These are phyloP conservation scores for Chymomyza costata DNA, from an alignment of 1,140 invertebrate species.

Conservation along the genomic window DNA sequence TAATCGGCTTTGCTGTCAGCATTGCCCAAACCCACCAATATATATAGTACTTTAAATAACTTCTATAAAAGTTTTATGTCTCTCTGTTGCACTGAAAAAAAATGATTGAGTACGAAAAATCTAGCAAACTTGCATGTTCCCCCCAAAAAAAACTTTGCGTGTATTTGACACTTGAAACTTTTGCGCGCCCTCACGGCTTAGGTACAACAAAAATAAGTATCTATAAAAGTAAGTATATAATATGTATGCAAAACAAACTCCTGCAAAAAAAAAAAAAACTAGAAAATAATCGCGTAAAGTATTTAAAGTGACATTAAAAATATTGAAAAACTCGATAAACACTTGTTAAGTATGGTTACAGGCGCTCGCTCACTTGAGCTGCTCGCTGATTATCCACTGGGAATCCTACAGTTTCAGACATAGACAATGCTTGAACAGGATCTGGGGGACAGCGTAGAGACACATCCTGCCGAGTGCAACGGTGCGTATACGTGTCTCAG, in stretches of 20 bases:
- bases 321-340: slow-evolving; percentile 72
- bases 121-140: slow-evolving; percentile 51
- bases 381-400: slow-evolving; percentile 17
- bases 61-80: slow-evolving; percentile 67
- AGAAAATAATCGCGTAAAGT: slow-evolving; percentile 69
- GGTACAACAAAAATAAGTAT: background rate
- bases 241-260: slow-evolving; percentile 62
- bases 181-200: slow-evolving; percentile 16
- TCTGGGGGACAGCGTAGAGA: too few species aligned
- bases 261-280: slow-evolving; percentile 9
- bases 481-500: slow-evolving; percentile 38
- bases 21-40: background rate
- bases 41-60: slow-evolving; percentile 63
- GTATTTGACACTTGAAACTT: slow-evolving; percentile 68
- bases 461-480: slow-evolving; percentile 14
- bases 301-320: slow-evolving; percentile 72
- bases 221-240: too few species aligned
- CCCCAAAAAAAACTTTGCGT: slow-evolving; percentile 52
- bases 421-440: too few species aligned
- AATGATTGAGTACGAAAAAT: background rate
- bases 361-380: slow-evolving; percentile 11
- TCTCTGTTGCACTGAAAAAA: slow-evolving; percentile 30
- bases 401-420: too few species aligned
- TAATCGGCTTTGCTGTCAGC: too few species aligned
- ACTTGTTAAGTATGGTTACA: slow-evolving; percentile 54